A percentile compares a stretch with the other conserved stretches of the same genome.
Evolutionary conservation across 23 tunicate species (phyloP).

Genomic region (Botrylloides violaceus): DNA sequence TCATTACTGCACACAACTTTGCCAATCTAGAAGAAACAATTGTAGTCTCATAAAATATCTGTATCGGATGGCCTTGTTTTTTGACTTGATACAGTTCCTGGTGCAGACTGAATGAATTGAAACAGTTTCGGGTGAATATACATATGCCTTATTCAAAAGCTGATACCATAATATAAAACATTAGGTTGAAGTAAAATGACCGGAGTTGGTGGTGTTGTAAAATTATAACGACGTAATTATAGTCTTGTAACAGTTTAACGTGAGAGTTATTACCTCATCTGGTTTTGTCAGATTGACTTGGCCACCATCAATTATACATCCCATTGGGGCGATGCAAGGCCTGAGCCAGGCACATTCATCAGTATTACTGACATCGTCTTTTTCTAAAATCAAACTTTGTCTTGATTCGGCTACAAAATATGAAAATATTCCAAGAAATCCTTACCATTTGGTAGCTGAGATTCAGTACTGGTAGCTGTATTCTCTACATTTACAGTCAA

Average conservation of each 20-base stretch:
- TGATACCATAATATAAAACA: too few species aligned
- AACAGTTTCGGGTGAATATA: too few species aligned
- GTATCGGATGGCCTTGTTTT: too few species aligned
- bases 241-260: background rate
- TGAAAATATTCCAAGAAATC: background rate
- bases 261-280: background rate
- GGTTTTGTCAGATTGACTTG: slow-evolving; percentile 24
- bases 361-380: slow-evolving; percentile 1
- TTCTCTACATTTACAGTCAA: slow-evolving; percentile 6
- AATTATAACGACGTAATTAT: too few species aligned
- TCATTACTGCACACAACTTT: slow-evolving; percentile 77
- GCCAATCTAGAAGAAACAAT: slow-evolving; percentile 42
- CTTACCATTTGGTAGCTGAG: background rate
- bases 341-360: slow-evolving; percentile 28
- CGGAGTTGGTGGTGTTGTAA: too few species aligned
- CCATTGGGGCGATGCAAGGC: slow-evolving; percentile 50
- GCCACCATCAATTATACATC: slow-evolving; percentile 26
- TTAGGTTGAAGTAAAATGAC: too few species aligned
- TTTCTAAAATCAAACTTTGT: background rate
- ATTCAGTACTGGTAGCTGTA: background rate
- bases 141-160: too few species aligned
- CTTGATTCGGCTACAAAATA: background rate
- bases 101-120: too few species aligned
- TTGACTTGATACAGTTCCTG: too few species aligned
- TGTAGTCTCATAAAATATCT: background rate